Percentiles rank a stretch among this genome's conserved stretches.
Evolutionary conservation across 2,888 invertebrate genomes (phyloP).

Genomic region (Lepidochitona cinerea): DNA sequence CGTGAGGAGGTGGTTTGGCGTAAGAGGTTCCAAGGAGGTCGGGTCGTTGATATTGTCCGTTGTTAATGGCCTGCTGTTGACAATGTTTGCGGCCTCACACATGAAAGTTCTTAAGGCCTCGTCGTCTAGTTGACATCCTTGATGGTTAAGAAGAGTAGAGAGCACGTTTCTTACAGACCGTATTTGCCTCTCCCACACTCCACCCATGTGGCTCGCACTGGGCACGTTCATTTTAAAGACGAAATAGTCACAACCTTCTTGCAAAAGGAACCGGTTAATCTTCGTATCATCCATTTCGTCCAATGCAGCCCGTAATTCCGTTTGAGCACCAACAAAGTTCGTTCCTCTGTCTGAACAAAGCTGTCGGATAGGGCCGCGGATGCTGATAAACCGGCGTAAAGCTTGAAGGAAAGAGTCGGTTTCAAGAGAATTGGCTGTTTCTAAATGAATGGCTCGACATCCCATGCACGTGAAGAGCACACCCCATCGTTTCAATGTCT

Average conservation of each 20-base stretch:
- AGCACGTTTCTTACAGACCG: conserved; percentile 35
- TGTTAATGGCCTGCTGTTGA: conserved; percentile 33
- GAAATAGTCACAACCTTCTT: conserved; percentile 22
- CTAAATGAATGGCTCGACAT: conserved; percentile 56
- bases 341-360: conserved; percentile 33
- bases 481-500: conserved; percentile 54
- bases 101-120: conserved; percentile 32
- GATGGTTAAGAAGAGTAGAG: conserved; percentile 16
- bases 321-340: conserved; percentile 34
- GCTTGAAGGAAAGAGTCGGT: conserved; percentile 41
- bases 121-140: conserved; percentile 19
- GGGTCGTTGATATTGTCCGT: conserved; percentile 21
- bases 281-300: conserved; percentile 16
- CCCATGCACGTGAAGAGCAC: conserved; percentile 58
- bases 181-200: conserved; percentile 48
- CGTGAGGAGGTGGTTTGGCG: conserved; percentile 18
- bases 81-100: conserved; percentile 27
- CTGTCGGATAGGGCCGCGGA: conserved; percentile 30
- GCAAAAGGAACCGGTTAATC: conserved; percentile 15
- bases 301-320: conserved; percentile 21
- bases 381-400: conserved; percentile 29
- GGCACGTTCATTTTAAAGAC: conserved; percentile 40
- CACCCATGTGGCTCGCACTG: conserved; percentile 42
- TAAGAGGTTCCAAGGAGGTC: background rate
- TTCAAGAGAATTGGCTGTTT: conserved; percentile 30